These are phyloP conservation scores for Drosophila anomelani DNA, from an alignment of 2,888 invertebrate species.

Conservation along the genomic window DNA sequence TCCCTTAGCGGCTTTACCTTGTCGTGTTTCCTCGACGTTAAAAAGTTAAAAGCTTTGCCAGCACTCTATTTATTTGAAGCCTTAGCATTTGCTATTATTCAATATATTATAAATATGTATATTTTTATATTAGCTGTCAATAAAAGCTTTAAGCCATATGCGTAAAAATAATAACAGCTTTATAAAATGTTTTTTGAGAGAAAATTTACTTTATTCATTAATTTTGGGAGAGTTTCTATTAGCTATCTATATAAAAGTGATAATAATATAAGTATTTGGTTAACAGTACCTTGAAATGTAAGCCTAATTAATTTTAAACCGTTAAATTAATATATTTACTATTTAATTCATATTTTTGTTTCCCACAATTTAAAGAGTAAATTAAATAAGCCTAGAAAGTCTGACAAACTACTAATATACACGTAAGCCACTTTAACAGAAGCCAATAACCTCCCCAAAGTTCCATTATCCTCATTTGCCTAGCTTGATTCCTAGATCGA, in stretches of 20 bases:
- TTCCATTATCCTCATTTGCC: neutral
- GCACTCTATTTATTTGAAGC: conserved; percentile 37
- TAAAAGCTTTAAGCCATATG: no score
- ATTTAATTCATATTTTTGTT: neutral
- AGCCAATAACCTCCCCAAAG: neutral
- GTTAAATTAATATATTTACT: neutral
- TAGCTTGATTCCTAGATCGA: conserved; percentile 15
- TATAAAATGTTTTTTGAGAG: no score
- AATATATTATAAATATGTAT: neutral
- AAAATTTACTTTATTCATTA: no score
- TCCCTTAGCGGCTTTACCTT: conserved; percentile 64
- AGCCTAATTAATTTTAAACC: rapidly evolving
- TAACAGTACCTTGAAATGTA: neutral
- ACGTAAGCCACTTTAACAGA: neutral
- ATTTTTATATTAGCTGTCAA: neutral
- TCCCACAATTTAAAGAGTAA: no score
- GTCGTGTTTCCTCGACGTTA: conserved; percentile 58
- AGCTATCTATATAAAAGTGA: no score
- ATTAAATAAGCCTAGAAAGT: neutral
- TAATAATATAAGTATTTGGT: neutral
- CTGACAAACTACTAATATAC: neutral
- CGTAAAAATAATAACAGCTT: no score
- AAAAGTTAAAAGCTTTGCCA: conserved; percentile 63
- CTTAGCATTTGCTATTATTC: conserved; percentile 49
- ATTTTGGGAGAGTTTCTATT: no score